These are phyloP conservation scores for Tympanuchus pallidicinctus DNA, from an alignment of 2,113 vertebrate genomes.

Conservation along the genomic window DNA sequence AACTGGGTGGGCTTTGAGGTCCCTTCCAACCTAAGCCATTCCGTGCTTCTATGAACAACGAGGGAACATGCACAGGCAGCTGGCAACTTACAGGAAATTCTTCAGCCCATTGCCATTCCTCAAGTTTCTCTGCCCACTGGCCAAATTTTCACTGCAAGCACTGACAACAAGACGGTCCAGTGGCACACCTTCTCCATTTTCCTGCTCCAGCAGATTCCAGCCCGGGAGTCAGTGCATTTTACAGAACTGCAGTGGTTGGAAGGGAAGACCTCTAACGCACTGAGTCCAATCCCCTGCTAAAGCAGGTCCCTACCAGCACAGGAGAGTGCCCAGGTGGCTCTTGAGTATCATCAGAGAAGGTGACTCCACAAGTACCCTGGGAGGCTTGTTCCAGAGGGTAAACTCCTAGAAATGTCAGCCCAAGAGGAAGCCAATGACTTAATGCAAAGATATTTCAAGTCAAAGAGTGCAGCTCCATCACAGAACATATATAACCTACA, in stretches of 20 bases:
- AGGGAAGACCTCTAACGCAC: no score
- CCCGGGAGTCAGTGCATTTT: background rate
- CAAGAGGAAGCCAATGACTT: background rate
- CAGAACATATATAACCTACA: background rate
- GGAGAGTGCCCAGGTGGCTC: no score
- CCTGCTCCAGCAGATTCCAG: background rate
- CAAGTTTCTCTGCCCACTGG: background rate
- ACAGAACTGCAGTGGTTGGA: no score
- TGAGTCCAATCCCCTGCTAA: no score
- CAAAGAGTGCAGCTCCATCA: background rate
- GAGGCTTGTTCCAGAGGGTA: no score
- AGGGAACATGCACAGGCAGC: background rate
- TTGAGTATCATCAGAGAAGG: no score
- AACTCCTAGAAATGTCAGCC: background rate
- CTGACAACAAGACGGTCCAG: background rate
- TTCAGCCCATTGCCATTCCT: background rate
- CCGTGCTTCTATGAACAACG: background rate
- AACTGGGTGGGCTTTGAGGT: no score
- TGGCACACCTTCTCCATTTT: background rate
- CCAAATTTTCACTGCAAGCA: background rate
- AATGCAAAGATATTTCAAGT: background rate
- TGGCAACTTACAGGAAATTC: fast-evolving
- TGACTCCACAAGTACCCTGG: no score
- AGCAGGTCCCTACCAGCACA: no score
- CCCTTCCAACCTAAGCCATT: no score